Base-by-base conservation (phyloP, 2,113 vertebrate genomes). In the Cyphomyrus discorhynchus region DNA sequence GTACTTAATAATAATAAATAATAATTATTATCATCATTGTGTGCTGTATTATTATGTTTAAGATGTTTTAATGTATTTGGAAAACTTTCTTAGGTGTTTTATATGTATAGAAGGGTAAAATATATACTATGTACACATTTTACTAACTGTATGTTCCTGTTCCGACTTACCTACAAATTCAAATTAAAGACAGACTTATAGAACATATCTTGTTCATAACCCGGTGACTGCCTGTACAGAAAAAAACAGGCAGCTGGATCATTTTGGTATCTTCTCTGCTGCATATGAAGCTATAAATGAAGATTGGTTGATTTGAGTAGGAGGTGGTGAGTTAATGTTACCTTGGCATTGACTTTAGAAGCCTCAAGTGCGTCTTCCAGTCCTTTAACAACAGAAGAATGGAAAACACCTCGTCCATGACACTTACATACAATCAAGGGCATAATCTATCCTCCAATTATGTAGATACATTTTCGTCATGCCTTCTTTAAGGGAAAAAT, bases 391-490 rank as follows among this genome's bases (percentile, higher is more conserved):
- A 24, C 11, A 47, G 39, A 47, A 5, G 42, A 46, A 84, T 47
- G 7, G 3, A 3, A 24, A 46, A 47, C 21, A 46, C 24, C 45
- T 24, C 42, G 47, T 47, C 17, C 24, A 0, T 46, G 39, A 24
- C 39, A 45, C 80, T 24, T 45, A 24, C 24, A 45, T 84, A 84
- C 82, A 84, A 47, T 84, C 39, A 47, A 24, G 82, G 35, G 17
- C 35, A 5, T 42, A 80, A 80, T 80, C 31, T 80, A 80, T 17
- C 17, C 92, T 89, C 92, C 94, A 94, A 93, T 92, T 31, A 91
- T 92, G 94, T 53, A 46, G 56, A 95, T 94, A 94, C 93, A 93
- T 93, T 93, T 95, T 95, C 93, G 93, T 95, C 95, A 96, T 96
- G 27, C 39, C 8, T 13, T 74, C 58, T 88, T 88, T 88, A 27